Evolutionary conservation across 2,113 vertebrate species (phyloP).

Genomic region (Panurus biarmicus): DNA sequence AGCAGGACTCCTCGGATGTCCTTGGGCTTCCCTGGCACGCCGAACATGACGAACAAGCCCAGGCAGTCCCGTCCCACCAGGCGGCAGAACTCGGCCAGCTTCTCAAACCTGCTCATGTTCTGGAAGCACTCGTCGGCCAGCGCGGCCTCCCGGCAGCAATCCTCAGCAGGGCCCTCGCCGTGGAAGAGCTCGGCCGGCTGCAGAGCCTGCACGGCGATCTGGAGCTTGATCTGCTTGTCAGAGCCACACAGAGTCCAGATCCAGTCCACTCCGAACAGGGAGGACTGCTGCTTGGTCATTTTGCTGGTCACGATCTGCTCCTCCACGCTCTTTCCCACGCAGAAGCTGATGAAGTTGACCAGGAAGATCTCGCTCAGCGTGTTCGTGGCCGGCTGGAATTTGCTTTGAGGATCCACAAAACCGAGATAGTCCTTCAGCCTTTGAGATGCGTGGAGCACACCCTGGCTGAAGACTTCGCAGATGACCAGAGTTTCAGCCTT

Average conservation of each 20-base stretch:
- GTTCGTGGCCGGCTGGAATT: conserved; percentile 17
- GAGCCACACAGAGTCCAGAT: conserved; percentile 55
- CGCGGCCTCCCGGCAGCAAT: not conserved
- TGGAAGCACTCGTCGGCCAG: not conserved
- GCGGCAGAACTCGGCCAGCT: conserved; percentile 53
- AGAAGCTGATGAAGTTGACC: conserved; percentile 61
- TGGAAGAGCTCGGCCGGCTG: not conserved
- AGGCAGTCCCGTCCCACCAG: conserved; percentile 59
- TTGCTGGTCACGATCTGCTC: conserved; percentile 45
- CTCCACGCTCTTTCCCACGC: conserved; percentile 24
- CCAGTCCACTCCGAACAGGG: conserved; percentile 52
- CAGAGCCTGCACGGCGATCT: conserved; percentile 40
- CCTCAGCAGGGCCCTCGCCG: not conserved
- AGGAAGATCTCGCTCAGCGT: conserved; percentile 57
- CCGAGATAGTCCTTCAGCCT: conserved; percentile 61
- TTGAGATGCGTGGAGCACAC: conserved; percentile 5
- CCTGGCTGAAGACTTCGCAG: conserved; percentile 55
- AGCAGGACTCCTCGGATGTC: conserved; percentile 51
- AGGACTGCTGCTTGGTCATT: conserved; percentile 62
- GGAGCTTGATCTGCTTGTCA: conserved; percentile 34
- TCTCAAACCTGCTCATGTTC: conserved; percentile 31
- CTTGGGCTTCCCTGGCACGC: conserved; percentile 58
- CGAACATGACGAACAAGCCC: conserved; percentile 44
- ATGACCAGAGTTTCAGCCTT: not conserved
- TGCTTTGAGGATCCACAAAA: conserved; percentile 60